A percentile compares a stretch with the other conserved stretches of the same genome.
Evolutionary conservation across 2,888 invertebrate species (phyloP).

Genomic region (Buathra laborator): DNA sequence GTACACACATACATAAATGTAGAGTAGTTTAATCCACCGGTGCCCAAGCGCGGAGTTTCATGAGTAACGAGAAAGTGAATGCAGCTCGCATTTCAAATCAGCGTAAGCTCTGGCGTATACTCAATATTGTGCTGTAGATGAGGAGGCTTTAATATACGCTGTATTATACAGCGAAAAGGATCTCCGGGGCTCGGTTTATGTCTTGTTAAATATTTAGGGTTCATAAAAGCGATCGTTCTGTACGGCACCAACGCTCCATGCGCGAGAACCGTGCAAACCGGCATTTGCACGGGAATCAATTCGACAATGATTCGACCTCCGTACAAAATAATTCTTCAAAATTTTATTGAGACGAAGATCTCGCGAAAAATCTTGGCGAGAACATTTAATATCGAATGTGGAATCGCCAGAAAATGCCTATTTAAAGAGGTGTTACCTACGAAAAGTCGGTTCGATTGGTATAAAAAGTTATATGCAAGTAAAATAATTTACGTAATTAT

Average conservation of each 20-base stretch:
- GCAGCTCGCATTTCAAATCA: constrained; percentile 34
- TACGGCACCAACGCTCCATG: not conserved
- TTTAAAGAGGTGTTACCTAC: too few relatives aligned
- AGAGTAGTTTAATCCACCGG: constrained; percentile 24
- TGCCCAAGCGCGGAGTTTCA: constrained; percentile 14
- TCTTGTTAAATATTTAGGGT: constrained; percentile 53
- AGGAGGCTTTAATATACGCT: constrained; percentile 2
- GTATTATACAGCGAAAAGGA: constrained; percentile 16
- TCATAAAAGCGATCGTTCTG: constrained; percentile 46
- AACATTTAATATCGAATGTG: too few relatives aligned
- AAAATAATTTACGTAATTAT: too few relatives aligned
- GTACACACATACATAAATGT: constrained; percentile 20
- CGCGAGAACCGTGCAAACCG: not conserved
- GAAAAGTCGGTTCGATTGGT: too few relatives aligned
- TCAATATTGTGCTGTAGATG: constrained; percentile 12
- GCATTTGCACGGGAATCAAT: not conserved
- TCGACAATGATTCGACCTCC: not conserved
- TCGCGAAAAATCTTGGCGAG: too few relatives aligned
- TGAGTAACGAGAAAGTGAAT: constrained; percentile 40
- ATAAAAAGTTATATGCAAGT: too few relatives aligned
- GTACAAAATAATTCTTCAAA: too few relatives aligned
- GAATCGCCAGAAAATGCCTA: too few relatives aligned
- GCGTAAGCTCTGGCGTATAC: not conserved
- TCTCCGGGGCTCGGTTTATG: constrained; percentile 14
- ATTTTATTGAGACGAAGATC: too few relatives aligned